These are phyloP conservation scores for Aromia moschata DNA, from an alignment of 2,888 invertebrate genomes.

Conservation along the genomic window DNA sequence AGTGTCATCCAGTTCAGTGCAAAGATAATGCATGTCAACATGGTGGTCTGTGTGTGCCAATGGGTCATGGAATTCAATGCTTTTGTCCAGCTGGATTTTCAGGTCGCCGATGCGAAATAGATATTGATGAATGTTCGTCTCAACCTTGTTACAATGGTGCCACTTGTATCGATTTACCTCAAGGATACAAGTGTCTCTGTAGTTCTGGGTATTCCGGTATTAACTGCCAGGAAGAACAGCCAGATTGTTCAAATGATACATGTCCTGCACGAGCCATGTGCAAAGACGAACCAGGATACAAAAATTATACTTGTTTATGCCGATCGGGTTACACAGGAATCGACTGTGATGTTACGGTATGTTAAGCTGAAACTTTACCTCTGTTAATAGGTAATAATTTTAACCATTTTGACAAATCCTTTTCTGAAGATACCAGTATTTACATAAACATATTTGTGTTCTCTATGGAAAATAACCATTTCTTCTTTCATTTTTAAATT, in stretches of 20 bases:
- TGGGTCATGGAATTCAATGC: slow-evolving; percentile 88
- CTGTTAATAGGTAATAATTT: too few species aligned
- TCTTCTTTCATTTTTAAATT: too few species aligned
- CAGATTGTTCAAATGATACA: slow-evolving; percentile 88
- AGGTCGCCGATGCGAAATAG: slow-evolving; percentile 91
- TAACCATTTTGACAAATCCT: too few species aligned
- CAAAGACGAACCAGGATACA: slow-evolving; percentile 90
- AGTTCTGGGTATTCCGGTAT: slow-evolving; percentile 88
- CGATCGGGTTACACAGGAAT: slow-evolving; percentile 93
- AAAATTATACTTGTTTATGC: slow-evolving; percentile 92
- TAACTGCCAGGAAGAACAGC: slow-evolving; percentile 93
- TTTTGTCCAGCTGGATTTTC: slow-evolving; percentile 96
- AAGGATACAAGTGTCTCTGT: slow-evolving; percentile 92
- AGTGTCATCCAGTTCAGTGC: slow-evolving; percentile 88
- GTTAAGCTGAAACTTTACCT: too few species aligned
- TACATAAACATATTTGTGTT: too few species aligned
- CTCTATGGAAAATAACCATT: too few species aligned
- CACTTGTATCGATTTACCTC: slow-evolving; percentile 89
- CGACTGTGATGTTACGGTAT: slow-evolving; percentile 88
- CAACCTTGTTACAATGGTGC: slow-evolving; percentile 95
- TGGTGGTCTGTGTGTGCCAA: slow-evolving; percentile 88
- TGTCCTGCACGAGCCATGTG: slow-evolving; percentile 98
- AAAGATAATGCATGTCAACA: slow-evolving; percentile 89
- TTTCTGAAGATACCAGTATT: too few species aligned
- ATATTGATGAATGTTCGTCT: slow-evolving; percentile 94